These are phyloP conservation scores for Galago senegalensis DNA, from an alignment of 2,797 vertebrate genomes.

Conservation along the genomic window DNA sequence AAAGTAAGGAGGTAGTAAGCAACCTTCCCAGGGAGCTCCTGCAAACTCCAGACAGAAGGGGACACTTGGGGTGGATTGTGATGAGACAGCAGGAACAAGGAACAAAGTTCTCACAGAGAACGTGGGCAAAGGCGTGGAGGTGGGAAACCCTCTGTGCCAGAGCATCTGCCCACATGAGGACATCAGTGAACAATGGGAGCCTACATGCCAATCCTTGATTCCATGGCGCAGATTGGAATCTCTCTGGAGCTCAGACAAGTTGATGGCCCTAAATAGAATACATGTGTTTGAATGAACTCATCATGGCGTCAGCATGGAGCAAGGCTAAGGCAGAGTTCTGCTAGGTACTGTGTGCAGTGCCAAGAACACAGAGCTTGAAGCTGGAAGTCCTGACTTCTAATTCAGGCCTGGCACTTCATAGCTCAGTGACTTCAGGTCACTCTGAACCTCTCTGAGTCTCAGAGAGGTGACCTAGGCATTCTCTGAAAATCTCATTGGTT, in stretches of 20 bases:
- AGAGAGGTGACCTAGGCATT: not conserved
- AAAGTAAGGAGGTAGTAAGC: too few relatives aligned
- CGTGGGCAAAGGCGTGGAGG: rapidly evolving
- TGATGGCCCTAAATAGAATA: not conserved
- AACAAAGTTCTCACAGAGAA: rapidly evolving
- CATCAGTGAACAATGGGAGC: not conserved
- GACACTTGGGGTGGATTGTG: not conserved
- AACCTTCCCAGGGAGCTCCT: not conserved
- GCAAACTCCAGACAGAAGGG: not conserved
- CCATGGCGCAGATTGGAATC: not conserved
- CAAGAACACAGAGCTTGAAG: not conserved
- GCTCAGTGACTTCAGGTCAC: not conserved
- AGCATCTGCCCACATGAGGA: rapidly evolving
- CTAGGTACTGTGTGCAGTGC: rapidly evolving
- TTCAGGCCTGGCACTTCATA: not conserved
- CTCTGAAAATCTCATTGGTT: not conserved
- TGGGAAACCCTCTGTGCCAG: not conserved
- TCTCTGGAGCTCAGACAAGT: not conserved
- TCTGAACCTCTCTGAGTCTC: not conserved
- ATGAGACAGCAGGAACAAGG: not conserved
- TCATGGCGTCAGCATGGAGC: rapidly evolving
- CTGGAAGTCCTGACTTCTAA: not conserved
- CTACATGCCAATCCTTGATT: not conserved
- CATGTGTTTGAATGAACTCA: not conserved
- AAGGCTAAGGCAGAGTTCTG: not conserved